Evolutionary conservation across 2,797 vertebrate species (phyloP), one percentile per base, ranked within the genome.

Genomic region (Muscicapa comitata): DNA sequence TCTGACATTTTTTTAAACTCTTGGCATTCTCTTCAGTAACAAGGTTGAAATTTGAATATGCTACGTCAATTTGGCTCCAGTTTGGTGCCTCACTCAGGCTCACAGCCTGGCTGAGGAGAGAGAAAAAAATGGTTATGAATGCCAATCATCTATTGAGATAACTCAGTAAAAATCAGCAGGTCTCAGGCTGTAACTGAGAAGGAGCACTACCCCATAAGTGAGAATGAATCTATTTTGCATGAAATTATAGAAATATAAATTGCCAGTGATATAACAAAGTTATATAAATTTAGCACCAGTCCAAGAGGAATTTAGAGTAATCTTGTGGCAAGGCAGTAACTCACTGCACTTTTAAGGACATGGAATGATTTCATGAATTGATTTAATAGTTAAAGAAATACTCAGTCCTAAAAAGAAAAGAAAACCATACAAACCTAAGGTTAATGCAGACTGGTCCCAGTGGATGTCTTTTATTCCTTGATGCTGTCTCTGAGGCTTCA

Each of bases 161-260:
- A 78, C 80, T 86, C 76, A 77, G 86, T 85, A 54, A 95, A 93
- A 94, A 88, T 71, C 43, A 2, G 38, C 82, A 91, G 85, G 87
- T 90, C 80, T 95, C 72, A 70, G 77, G 28, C 79, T 91, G 77
- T 92, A 95, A 71, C 86, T 96, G 93, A 87, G 92, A 94, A 94
- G 75, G 23, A 91, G 77, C 48, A 86, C 66, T 92, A 92, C 55
- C 74, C 48, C 45, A 59, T 81, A 92, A 91, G 80, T 81, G 68
- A 91, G 82, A 94, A 87, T 0, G 7, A 80, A 90, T 91, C 75
- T 93, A 66, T 70, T 96, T 93, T 93, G 59, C 67, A 88, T 75
- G n/a, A 91, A 88, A 51, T 88, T 73, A 48, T 45, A 88, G 88
- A 93, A 87, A 91, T 83, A 61, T 58, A 92, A 81, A 71, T 86